Evolutionary conservation across 2,888 invertebrate species (phyloP), one percentile per base, ranked within the genome.

Genomic region (Drosophila suboccidentalis): DNA sequence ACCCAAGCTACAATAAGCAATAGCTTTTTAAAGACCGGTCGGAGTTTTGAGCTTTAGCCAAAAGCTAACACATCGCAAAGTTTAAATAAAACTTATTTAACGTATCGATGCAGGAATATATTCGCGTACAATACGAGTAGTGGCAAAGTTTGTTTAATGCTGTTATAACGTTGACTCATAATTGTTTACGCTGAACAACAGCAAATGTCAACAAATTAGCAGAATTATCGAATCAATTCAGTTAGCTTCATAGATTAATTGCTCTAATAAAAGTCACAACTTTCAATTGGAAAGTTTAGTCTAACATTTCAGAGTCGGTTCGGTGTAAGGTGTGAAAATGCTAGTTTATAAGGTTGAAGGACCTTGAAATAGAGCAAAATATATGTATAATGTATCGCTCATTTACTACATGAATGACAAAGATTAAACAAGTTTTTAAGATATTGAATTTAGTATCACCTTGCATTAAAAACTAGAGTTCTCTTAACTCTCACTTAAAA

Each of bases 21-120:
- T 53, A 67, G 83, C 73, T 84, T 79, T 69, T 11, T 65, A 26
- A 38, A 75, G 63, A 82, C 74, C 71, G 75, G 70, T 79, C 58
- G 43, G 60, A 55, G 68, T 19, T n/a, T 65, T 2, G n/a, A 63
- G 57, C 80, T 83, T 82, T 55, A 22, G 1, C 26, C 22, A 13
- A 51, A 71, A 80, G 75, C 79, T 69, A 22, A 10, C 13, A 17
- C 5, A 29, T 17, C 47, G 19, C 13, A 10, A 55, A 32, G 36
- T 39, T 53, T 36, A 22, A 50, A 34, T 36, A 38, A 46, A 36
- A 67, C 39, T 32, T 17, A 17, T 57, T 47, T 8, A 2, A 32
- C 15, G 15, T 4, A 15, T 51, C 5, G 11, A 34, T 19, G 19
- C 34, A 51, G 49, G 36, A 58, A 46, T 46, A 46, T 17, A 15